Base-by-base conservation (phyloP, 2,113 vertebrate genomes). In the Lophura nycthemera region DNA sequence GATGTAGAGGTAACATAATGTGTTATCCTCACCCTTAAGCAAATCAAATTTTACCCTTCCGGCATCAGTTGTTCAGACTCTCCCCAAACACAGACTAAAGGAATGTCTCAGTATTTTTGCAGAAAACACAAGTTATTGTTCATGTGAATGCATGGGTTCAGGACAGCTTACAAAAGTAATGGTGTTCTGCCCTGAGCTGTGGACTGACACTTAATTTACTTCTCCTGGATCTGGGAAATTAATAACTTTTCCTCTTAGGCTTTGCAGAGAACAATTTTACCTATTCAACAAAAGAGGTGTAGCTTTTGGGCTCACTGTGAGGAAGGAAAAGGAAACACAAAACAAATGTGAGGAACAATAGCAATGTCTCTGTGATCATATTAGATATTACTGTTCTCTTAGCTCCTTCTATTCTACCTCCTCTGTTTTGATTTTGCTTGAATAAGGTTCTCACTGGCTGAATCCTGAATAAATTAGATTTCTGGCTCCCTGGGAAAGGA, bases 401-500 rank as follows among this genome's bases (percentile, higher is more conserved):
- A 0, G 0, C 30, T 72, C 61, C 59, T 90, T 83, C 70, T 67
- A 4, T 74, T 34, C 32, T 13, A 56, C 36, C 20, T 64, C 50
- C 38, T 89, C 82, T 65, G 36, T 57, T 94, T 45, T 40, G 60
- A 89, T 86, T 93, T 93, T 75, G 81, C 29, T 42, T 77, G 56
- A 91, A 52, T 57, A 88, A 74, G 20, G 8, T 47, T 76, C 21
- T 87, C 45, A 13, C 38, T 67, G 52, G 11, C 75, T 92, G 21
- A 38, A 66, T 25, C 27, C 36, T 24, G n/a, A 15, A 13, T 83
- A 77, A 89, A 85, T 50, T 34, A 83, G 45, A 30, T 45, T 89
- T 48, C 30, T 74, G 52, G 15, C 17, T 89, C 64, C 36, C 47
- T 91, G 69, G 34, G 61, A 89, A 81, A 81, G 21, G 59, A 90